Base-by-base conservation (phyloP, 2,113 vertebrate genomes). In the Notechis scutatus region DNA sequence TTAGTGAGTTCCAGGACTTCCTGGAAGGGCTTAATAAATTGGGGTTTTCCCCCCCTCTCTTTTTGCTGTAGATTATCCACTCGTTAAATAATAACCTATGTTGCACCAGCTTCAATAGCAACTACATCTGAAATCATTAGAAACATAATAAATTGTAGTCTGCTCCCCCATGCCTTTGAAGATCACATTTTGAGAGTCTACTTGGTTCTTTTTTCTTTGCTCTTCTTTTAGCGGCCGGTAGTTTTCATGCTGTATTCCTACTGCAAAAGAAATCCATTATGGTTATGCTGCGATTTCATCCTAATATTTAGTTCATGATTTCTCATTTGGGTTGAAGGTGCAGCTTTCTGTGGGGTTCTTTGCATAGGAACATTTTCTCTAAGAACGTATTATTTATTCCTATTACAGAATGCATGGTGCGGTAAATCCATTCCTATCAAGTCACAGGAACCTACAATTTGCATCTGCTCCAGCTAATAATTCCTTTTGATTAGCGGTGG, bases 151-250 rank as follows among this genome's bases (percentile, higher is more conserved):
- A 90, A 93, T 57, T 20, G 23, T 85, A 74, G 6, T 91, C 93
- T 1, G 45, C 57, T 94, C 88, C 87, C 85, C 61, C 12, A 50
- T 93, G 90, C 52, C 93, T 94, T 0, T 0, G 10, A 50, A n/a
- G 92, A 42, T 47, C 93, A 64, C 54, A 94, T 94, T 54, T 81
- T 93, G 45, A 90, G 91, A 93, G 88, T 93, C 39, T 93, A 42
- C 4, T 91, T 89, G 64, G 92, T 85, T 55, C 42, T 55, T 29
- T 89, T 6, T 10, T 14, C 9, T 93, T 92, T 7, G 18, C 4
- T 10, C 10, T 92, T 15, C 23, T 93, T 91, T 94, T 54, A 90
- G 92, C 45, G 89, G 39, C 42, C 56, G 61, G 14, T 85, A 14
- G 14, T 74, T 42, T 85, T 91, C 14, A 34, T 34, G 3, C 47